phyloP scores from a whole-genome alignment of 2,888 invertebrate species.

The Cybosia mesomella region DNA sequence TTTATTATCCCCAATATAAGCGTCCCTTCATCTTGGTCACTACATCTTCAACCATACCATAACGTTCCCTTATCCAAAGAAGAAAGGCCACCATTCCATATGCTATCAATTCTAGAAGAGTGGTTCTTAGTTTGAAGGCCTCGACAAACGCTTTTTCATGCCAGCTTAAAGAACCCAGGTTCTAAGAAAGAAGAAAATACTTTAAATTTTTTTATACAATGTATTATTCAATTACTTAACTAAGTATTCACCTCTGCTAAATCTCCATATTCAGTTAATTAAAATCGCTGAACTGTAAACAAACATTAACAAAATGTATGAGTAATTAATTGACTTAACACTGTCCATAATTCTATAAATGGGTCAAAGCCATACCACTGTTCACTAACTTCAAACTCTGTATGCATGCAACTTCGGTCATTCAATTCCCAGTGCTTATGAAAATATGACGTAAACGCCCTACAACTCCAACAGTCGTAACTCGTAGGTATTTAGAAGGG shows the following conservation, averaged over 20 bases:
- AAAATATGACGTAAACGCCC: slow-evolving; percentile 40
- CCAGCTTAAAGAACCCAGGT: too few relatives aligned
- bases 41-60: too few relatives aligned
- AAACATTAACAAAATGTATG: slow-evolving; percentile 1
- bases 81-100: too few relatives aligned
- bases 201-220: too few relatives aligned
- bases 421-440: slow-evolving; percentile 27
- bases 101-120: too few relatives aligned
- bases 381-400: slow-evolving; percentile 1
- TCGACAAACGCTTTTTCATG: too few relatives aligned
- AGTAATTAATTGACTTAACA: neutral
- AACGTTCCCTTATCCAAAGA: too few relatives aligned
- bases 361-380: neutral
- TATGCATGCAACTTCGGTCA: slow-evolving; percentile 5
- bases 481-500: slow-evolving; percentile 27
- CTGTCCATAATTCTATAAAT: neutral
- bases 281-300: neutral
- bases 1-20: too few relatives aligned
- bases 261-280: neutral
- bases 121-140: too few relatives aligned
- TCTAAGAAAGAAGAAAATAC: too few relatives aligned
- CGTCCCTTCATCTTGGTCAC: too few relatives aligned
- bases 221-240: too few relatives aligned
- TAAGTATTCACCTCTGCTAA: neutral
- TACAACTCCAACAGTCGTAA: slow-evolving; percentile 37